These are phyloP conservation scores for Oryctolagus cuniculus DNA, from an alignment of 2,113 vertebrate species.

Conservation along the genomic window mOryCun1.1 NC_091438.1:58051501-58052000, in stretches of 20 bases:
- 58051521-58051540: no score
- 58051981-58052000: background rate
- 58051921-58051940: background rate
- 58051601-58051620: no score
- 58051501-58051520: no score
- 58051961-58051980: constrained; percentile 16
- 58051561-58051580: no score
- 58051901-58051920: background rate
- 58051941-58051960: constrained; percentile 4
- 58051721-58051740: no score
- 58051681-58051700: no score
- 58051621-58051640: no score
- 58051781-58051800: background rate
- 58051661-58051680: no score
- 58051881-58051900: background rate
- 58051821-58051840: background rate
- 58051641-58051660: no score
- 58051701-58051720: no score
- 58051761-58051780: background rate
- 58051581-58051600: no score
- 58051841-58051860: background rate
- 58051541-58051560: no score
- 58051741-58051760: background rate
- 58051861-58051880: background rate
- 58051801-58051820: background rate